Conservation (phyloP, 2,797 vertebrate genomes). For the Aphelocoma californica region DNA sequence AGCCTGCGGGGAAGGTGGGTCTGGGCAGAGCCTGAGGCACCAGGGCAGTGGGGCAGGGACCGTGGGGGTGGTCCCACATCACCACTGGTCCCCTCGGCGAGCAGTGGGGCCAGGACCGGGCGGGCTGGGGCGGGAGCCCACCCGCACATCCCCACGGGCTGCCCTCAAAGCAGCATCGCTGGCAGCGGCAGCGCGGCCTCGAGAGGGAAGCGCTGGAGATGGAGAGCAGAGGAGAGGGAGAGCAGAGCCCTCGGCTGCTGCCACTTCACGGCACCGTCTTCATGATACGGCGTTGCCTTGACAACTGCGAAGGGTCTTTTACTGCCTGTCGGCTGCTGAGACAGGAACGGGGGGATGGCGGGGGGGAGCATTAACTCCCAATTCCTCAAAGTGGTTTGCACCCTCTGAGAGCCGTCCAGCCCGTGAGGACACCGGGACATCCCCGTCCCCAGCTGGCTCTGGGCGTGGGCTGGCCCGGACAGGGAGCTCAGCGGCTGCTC, state of each 20-base stretch:
- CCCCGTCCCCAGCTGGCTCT: neutral
- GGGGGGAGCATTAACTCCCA: neutral
- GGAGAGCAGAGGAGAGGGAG: conserved; percentile 4
- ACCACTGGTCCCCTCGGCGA: fast-evolving
- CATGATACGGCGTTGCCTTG: conserved; percentile 54
- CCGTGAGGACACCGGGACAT: fast-evolving
- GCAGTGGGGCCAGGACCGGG: neutral
- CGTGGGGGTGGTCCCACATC: neutral
- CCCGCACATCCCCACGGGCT: neutral
- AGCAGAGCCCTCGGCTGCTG: conserved; percentile 53
- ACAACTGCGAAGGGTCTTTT: conserved; percentile 66
- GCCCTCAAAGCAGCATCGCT: neutral
- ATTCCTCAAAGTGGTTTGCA: neutral
- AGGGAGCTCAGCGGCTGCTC: neutral
- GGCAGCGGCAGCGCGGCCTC: neutral
- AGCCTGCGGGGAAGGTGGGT: neutral
- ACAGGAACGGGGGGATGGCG: neutral
- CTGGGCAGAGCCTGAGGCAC: neutral
- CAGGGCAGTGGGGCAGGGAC: neutral
- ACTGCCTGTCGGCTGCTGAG: conserved; percentile 58
- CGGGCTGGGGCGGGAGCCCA: neutral
- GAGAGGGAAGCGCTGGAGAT: neutral
- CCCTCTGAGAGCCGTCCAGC: neutral
- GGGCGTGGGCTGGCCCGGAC: neutral
- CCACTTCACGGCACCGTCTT: conserved; percentile 42